Evolutionary conservation across 2,888 invertebrate genomes (phyloP).

Genomic region (Chrysolina haemoptera): DNA sequence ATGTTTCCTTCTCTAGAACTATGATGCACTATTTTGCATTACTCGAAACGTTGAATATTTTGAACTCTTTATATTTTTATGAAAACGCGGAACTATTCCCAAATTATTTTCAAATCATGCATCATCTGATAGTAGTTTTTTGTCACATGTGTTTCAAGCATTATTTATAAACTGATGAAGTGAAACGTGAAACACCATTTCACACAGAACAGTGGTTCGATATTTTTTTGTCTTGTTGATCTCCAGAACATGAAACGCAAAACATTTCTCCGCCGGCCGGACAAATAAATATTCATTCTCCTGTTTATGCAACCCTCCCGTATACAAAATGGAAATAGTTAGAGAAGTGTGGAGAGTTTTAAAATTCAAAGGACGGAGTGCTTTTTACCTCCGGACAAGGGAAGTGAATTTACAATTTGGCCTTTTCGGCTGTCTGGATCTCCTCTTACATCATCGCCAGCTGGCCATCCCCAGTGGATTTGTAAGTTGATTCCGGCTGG

Average conservation of each 20-base stretch:
- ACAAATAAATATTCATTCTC: slow-evolving; percentile 27
- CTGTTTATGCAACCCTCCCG: slow-evolving; percentile 27
- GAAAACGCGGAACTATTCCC: too few species aligned
- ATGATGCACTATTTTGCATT: too few species aligned
- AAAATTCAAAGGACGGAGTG: slow-evolving; percentile 67
- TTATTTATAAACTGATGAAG: too few species aligned
- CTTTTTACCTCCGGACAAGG: slow-evolving; percentile 70
- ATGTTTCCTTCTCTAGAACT: too few species aligned
- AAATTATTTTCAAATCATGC: background rate
- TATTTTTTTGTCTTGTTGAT: background rate
- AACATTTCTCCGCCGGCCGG: slow-evolving; percentile 7
- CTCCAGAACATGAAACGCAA: background rate
- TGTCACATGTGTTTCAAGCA: too few species aligned
- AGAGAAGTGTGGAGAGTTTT: slow-evolving; percentile 57
- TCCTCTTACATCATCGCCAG: slow-evolving; percentile 66
- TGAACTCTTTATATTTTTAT: too few species aligned
- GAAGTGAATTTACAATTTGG: slow-evolving; percentile 71
- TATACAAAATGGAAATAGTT: slow-evolving; percentile 35
- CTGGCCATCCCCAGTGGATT: slow-evolving; percentile 68
- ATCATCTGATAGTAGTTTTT: too few species aligned
- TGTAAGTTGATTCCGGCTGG: slow-evolving; percentile 66
- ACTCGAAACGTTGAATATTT: too few species aligned
- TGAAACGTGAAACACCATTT: too few species aligned
- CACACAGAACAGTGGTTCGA: background rate
- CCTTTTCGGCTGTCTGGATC: slow-evolving; percentile 60